Evolutionary conservation across 2,888 invertebrate genomes (phyloP), one percentile per base, ranked within the genome.

Genomic region (Ceratothoa steindachneri): DNA sequence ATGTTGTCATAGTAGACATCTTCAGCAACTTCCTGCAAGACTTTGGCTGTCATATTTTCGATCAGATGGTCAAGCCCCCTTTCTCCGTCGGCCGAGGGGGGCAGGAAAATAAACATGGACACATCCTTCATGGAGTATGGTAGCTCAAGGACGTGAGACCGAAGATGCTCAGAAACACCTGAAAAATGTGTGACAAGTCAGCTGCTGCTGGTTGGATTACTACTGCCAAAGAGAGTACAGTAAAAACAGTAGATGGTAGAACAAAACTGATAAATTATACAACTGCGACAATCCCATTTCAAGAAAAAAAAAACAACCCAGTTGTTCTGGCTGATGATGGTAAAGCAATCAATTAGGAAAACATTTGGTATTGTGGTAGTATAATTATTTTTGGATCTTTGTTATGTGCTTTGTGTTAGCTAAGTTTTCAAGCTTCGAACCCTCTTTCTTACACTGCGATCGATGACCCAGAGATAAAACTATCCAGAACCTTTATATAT

Each of bases 41-140:
- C 41, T 22, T 69, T 31, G 12, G 71, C 75, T 30, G 72, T 80
- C 9, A 80, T 70, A 12, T 69, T 65, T 30, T 52, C 67, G 15
- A 80, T 73, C 72, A 78, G 74, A n/a, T 66, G 41, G 27, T 74
- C 66, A 60, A 80, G 74, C 15, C 76, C 76, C 5, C 71, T 65
- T 9, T 72, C 81, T 15, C 80, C 80, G 7, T 80, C 75, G 30
- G 78, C 51, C 68, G 80, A 80, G 55, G 82, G 81, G 2, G 83
- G 81, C 28, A 83, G 78, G 30, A 82, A 67, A 69, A 82, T 73
- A 70, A 82, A 81, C 80, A 83, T 80, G 12, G 81, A 81, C 9
- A 82, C 71, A 1, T 82, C 78, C 31, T 80, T 81, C 5, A 80
- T 80, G 3, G 78, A 75, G 74, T 81, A 83, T 1, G 82, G 83